Evolutionary conservation across 2,113 vertebrate genomes (phyloP).

Genomic region (Cyphomyrus discorhynchus): DNA sequence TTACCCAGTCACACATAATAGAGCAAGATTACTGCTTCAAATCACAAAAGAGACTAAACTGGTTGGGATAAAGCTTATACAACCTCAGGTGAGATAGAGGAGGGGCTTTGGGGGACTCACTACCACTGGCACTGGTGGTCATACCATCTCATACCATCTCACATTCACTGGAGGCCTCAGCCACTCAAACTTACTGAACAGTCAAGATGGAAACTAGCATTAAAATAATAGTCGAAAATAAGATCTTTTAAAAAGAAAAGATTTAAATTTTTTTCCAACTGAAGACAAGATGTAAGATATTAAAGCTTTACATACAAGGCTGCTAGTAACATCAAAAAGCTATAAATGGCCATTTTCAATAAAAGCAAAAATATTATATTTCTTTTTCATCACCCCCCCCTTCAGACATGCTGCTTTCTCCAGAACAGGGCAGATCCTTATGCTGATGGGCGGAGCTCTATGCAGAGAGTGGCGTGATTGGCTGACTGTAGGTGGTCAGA

Average conservation of each 20-base stretch:
- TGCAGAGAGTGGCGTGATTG: conserved; percentile 22
- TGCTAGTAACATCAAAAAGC: conserved; percentile 29
- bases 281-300: conserved; percentile 24
- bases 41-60: not conserved
- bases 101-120: not conserved
- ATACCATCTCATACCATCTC: not conserved
- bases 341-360: conserved; percentile 41
- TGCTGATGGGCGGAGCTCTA: conserved; percentile 39
- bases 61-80: not conserved
- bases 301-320: conserved; percentile 41
- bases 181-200: conserved; percentile 26
- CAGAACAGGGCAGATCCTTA: conserved; percentile 17
- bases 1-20: not conserved
- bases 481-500: conserved; percentile 42
- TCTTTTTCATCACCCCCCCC: conserved; percentile 20
- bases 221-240: conserved; percentile 27
- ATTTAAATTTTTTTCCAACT: conserved; percentile 23
- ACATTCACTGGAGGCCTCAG: not conserved
- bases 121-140: not conserved
- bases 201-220: conserved; percentile 21
- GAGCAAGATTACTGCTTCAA: not conserved
- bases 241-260: conserved; percentile 8
- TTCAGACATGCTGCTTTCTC: conserved; percentile 33
- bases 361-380: conserved; percentile 30
- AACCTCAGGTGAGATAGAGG: not conserved